These are phyloP conservation scores for Cactoblastis cactorum DNA, from an alignment of 2,888 invertebrate species.

Conservation along the genomic window DNA sequence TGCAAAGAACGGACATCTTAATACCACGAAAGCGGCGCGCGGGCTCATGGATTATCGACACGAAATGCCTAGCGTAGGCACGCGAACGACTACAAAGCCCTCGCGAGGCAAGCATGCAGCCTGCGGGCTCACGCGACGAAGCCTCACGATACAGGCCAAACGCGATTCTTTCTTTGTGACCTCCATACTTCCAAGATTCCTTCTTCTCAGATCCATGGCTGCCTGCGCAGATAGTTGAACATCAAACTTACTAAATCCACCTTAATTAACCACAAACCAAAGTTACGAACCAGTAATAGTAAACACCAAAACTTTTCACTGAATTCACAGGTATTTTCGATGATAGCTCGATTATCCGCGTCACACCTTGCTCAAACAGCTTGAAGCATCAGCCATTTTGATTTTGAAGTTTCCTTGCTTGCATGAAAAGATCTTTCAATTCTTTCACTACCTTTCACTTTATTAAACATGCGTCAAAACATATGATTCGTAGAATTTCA, in stretches of 20 bases:
- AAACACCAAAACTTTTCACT: conserved; percentile 75
- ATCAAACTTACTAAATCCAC: conserved; percentile 71
- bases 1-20: conserved; percentile 73
- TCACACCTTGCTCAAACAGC: conserved; percentile 73
- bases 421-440: not conserved
- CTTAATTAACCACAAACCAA: conserved; percentile 75
- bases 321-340: conserved; percentile 62
- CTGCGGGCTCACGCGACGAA: conserved; percentile 67
- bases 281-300: conserved; percentile 74
- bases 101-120: conserved; percentile 68
- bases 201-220: conserved; percentile 30
- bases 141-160: conserved; percentile 63
- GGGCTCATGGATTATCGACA: conserved; percentile 22
- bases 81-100: conserved; percentile 57
- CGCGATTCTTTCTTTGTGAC: conserved; percentile 41
- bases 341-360: conserved; percentile 58
- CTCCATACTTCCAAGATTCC: conserved; percentile 21
- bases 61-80: conserved; percentile 13
- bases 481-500: not conserved
- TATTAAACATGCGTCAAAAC: not conserved
- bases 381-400: conserved; percentile 74
- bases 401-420: conserved; percentile 60
- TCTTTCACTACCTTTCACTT: conserved; percentile 1
- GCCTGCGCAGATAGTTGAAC: conserved; percentile 47
- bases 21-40: conserved; percentile 63